These are phyloP conservation scores for Edolisoma coerulescens DNA, from an alignment of 2,113 vertebrate genomes.

Conservation along the genomic window DNA sequence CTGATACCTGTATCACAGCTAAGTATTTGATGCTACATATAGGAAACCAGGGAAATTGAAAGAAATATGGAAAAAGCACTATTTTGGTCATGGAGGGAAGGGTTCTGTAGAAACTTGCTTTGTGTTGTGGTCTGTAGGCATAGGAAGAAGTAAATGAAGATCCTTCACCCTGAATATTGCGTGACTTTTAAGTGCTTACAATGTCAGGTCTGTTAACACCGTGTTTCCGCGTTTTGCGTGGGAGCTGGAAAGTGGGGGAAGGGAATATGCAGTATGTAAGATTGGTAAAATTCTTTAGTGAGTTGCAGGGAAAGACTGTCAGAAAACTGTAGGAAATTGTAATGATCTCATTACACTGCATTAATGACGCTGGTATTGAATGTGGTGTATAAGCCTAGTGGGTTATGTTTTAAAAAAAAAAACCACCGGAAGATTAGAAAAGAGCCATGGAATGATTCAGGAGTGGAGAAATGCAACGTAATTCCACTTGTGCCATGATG, in stretches of 20 bases:
- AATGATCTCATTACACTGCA: background rate
- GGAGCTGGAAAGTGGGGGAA: background rate
- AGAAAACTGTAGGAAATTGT: background rate
- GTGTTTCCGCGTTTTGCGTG: accelerated
- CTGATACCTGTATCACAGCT: background rate
- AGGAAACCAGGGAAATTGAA: background rate
- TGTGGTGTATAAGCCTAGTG: background rate
- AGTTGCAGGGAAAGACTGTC: background rate
- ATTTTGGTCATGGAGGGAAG: background rate
- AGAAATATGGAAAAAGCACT: background rate
- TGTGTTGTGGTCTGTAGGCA: background rate
- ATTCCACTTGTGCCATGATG: background rate
- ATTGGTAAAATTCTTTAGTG: background rate
- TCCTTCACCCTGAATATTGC: background rate
- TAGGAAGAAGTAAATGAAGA: background rate
- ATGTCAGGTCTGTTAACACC: background rate
- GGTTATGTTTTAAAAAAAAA: background rate
- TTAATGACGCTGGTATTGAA: background rate
- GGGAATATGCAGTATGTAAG: background rate
- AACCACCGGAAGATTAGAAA: background rate
- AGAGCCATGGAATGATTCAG: background rate
- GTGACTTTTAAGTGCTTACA: background rate
- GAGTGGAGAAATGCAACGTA: background rate
- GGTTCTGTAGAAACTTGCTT: background rate
- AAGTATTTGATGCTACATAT: background rate